phyloP scores from a whole-genome alignment of 2,888 invertebrate genomes.

The Pollenia amentaria region DNA sequence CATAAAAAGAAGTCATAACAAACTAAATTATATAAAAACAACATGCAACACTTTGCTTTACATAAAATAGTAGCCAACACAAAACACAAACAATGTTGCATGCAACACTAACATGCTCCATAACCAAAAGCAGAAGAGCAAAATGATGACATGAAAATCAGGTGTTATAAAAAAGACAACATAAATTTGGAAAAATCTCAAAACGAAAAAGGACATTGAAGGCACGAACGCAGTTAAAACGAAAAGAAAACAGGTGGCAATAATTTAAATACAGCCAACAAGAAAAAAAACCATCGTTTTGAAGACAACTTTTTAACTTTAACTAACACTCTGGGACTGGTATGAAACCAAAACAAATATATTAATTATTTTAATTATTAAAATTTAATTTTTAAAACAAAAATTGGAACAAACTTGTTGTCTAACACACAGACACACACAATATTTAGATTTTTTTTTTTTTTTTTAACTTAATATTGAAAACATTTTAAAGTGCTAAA shows the following conservation, averaged over 20 bases:
- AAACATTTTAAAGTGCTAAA: conserved; percentile 53
- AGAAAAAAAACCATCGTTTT: no score
- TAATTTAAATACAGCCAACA: conserved; percentile 18
- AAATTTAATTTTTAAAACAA: conserved; percentile 9
- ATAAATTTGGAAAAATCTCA: conserved; percentile 54
- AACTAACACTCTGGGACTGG: not conserved
- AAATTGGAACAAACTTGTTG: conserved; percentile 15
- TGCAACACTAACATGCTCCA: conserved; percentile 65
- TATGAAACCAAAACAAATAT: not conserved
- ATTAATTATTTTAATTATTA: not conserved
- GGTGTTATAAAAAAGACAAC: conserved; percentile 71
- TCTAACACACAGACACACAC: not conserved
- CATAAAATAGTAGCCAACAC: conserved; percentile 70
- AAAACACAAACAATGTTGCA: conserved; percentile 59
- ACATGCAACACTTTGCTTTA: conserved; percentile 71
- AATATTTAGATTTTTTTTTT: not conserved
- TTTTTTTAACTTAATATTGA: not conserved
- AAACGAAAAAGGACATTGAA: conserved; percentile 27
- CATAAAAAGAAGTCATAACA: conserved; percentile 41
- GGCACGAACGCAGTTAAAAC: conserved; percentile 38
- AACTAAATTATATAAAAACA: conserved; percentile 72
- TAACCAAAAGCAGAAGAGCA: conserved; percentile 19
- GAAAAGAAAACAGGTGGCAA: conserved; percentile 60
- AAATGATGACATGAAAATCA: conserved; percentile 73
- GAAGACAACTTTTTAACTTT: not conserved